Percentiles rank a stretch among this genome's conserved stretches.
Conservation (phyloP, 2,888 invertebrate genomes). For the Petrolisthes cinctipes region DNA sequence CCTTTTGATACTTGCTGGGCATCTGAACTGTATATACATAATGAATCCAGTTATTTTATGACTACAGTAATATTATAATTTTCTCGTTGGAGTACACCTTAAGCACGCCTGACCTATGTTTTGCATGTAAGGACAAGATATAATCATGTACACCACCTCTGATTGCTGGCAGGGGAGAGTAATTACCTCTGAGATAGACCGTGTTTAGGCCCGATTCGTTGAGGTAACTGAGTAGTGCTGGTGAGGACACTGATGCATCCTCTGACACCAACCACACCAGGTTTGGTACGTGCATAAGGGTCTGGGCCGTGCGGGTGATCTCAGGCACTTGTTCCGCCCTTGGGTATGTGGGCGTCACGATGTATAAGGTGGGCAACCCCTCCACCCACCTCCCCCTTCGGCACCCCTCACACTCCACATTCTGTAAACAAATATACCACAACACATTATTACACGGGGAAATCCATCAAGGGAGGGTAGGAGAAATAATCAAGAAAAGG, state of each 20-base stretch:
- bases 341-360: conserved; percentile 65
- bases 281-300: conserved; percentile 61
- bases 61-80: no score
- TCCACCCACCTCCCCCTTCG: conserved; percentile 41
- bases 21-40: conserved; percentile 75
- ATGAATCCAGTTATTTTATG: not conserved
- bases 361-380: conserved; percentile 57
- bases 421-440: no score
- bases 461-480: no score
- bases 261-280: conserved; percentile 66
- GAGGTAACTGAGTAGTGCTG: conserved; percentile 50
- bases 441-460: no score
- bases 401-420: not conserved
- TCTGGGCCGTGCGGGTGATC: conserved; percentile 63
- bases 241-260: conserved; percentile 54
- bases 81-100: not conserved
- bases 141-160: not conserved
- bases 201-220: conserved; percentile 43
- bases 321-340: conserved; percentile 65
- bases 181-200: conserved; percentile 60
- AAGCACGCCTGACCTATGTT: not conserved
- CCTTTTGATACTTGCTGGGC: conserved; percentile 77
- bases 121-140: not conserved
- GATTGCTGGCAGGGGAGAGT: not conserved
- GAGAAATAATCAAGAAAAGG: no score